These are phyloP conservation scores for Calidris pygmaea DNA, from an alignment of 2,113 vertebrate species.

Conservation along the genomic window DNA sequence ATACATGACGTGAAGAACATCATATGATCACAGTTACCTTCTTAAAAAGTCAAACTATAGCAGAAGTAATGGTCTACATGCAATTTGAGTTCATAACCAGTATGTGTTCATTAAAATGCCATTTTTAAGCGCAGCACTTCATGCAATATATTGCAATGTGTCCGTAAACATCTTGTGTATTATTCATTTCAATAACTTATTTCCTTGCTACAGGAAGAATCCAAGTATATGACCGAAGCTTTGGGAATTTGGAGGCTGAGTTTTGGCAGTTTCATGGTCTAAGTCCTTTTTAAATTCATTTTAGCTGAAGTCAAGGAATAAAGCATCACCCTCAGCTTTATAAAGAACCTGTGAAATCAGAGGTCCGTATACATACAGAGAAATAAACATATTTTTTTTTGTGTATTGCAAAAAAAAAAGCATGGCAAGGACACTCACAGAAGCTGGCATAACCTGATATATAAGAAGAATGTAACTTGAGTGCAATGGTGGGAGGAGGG, in stretches of 20 bases:
- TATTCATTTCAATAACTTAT: neutral
- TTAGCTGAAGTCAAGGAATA: neutral
- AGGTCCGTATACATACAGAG: neutral
- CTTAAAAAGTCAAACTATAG: neutral
- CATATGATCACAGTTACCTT: neutral
- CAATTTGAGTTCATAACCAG: neutral
- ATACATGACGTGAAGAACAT: neutral
- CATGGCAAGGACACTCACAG: neutral
- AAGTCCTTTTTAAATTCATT: neutral
- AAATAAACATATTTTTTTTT: neutral
- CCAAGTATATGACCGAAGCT: neutral
- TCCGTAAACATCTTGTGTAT: neutral
- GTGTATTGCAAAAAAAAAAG: neutral
- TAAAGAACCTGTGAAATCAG: neutral
- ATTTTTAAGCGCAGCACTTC: neutral
- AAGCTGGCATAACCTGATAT: neutral
- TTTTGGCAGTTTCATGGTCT: neutral
- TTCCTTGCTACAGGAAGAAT: neutral
- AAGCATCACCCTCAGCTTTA: neutral
- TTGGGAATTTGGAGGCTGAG: neutral
- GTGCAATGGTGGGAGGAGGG: neutral
- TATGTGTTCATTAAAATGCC: neutral
- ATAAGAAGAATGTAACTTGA: neutral
- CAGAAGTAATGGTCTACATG: neutral
- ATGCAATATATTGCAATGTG: neutral